These are phyloP conservation scores for Lytechinus pictus DNA, from an alignment of 35 echinoderm and acorn worm genomes.

Conservation along the genomic window DNA sequence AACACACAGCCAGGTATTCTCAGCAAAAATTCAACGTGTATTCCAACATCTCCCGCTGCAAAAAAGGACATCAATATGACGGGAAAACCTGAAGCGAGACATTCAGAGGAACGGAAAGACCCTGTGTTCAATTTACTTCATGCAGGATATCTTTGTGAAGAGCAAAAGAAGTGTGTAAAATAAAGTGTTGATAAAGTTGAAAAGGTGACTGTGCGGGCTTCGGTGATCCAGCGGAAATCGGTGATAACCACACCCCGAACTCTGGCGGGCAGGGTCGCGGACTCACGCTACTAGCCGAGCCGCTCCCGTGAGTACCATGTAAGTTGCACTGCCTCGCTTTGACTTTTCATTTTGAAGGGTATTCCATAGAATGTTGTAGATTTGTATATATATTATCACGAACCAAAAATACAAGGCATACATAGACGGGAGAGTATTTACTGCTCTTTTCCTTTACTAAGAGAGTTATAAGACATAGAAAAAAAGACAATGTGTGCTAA, in stretches of 20 bases:
- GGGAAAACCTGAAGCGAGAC: constrained; percentile 10
- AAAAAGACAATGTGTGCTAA: constrained; percentile 23
- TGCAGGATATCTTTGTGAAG: constrained; percentile 21
- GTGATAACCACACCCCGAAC: not conserved
- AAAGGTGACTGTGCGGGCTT: not conserved
- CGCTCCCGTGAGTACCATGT: not conserved
- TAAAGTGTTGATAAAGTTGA: not conserved
- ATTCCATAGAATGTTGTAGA: constrained; percentile 48
- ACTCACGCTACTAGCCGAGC: not conserved
- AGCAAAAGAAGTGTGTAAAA: constrained; percentile 25
- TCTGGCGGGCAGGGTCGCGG: constrained; percentile 30
- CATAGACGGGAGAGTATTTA: constrained; percentile 24
- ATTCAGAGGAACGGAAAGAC: not conserved
- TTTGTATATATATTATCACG: constrained; percentile 49
- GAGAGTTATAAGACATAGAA: constrained; percentile 25
- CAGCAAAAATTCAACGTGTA: constrained; percentile 34
- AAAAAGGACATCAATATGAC: not conserved
- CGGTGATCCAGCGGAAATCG: constrained; percentile 15
- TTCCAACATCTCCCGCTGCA: not conserved
- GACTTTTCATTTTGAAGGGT: constrained; percentile 16
- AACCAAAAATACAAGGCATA: constrained; percentile 50
- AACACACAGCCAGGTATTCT: constrained; percentile 38
- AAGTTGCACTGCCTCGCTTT: constrained; percentile 51
- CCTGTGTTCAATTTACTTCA: not conserved
- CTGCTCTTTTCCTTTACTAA: constrained; percentile 29